Evolutionary conservation across 2,797 vertebrate species (phyloP).

Genomic region (Siniperca undulata): DNA sequence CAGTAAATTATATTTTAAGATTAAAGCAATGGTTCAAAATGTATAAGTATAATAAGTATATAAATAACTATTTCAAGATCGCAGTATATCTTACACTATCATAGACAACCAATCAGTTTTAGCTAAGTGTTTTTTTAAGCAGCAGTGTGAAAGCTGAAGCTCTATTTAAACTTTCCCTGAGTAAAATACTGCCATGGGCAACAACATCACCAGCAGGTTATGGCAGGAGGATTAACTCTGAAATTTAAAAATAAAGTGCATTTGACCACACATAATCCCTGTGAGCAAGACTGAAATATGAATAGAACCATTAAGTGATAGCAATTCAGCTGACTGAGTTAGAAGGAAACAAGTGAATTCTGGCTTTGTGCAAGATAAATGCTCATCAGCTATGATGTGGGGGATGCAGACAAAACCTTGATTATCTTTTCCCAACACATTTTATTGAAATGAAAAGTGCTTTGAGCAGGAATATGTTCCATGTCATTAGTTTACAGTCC

Average conservation of each 20-base stretch:
- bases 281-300: conserved; percentile 36
- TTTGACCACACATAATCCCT: conserved; percentile 53
- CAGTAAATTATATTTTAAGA: neutral
- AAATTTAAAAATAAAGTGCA: conserved; percentile 53
- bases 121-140: neutral
- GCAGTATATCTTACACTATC: conserved; percentile 13
- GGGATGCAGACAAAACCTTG: neutral
- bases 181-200: conserved; percentile 15
- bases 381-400: conserved; percentile 9
- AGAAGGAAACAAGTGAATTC: conserved; percentile 39
- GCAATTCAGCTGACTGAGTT: conserved; percentile 45
- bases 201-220: conserved; percentile 22
- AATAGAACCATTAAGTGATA: conserved; percentile 51
- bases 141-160: conserved; percentile 12
- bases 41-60: neutral
- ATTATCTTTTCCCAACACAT: conserved; percentile 18
- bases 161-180: conserved; percentile 17
- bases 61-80: conserved; percentile 15
- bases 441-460: conserved; percentile 14
- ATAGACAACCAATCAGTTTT: conserved; percentile 17
- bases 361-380: conserved; percentile 36
- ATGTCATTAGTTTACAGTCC: neutral
- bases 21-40: conserved; percentile 10
- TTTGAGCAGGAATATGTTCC: conserved; percentile 3
- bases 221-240: conserved; percentile 42